Evolutionary conservation across 2,113 vertebrate genomes (phyloP).

Genomic region (Stigmatopora nigra): DNA sequence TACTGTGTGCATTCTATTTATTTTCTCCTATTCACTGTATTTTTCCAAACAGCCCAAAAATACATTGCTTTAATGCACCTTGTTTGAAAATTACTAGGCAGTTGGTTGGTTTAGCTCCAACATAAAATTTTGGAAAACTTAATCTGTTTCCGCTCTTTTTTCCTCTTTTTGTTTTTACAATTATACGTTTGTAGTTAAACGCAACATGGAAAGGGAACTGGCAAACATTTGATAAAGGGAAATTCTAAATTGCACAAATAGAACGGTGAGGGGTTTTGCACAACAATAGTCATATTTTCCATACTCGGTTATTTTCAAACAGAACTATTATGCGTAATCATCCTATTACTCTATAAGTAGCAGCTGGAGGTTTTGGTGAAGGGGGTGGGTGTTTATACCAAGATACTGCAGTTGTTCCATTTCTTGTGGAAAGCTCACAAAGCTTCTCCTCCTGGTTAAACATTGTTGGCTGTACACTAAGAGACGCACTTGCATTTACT

Average conservation of each 20-base stretch:
- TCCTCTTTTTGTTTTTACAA: slow-evolving; percentile 18
- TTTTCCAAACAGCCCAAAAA: slow-evolving; percentile 24
- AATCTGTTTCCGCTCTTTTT: slow-evolving; percentile 8
- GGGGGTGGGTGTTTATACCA: slow-evolving; percentile 67
- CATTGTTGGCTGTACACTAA: slow-evolving; percentile 79
- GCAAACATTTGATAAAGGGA: slow-evolving; percentile 42
- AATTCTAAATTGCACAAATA: slow-evolving; percentile 28
- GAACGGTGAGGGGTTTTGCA: slow-evolving; percentile 26
- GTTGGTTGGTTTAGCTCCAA: slow-evolving; percentile 9
- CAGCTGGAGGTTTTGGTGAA: neutral
- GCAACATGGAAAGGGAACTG: slow-evolving; percentile 29
- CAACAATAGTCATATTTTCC: slow-evolving; percentile 32
- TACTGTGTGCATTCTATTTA: neutral
- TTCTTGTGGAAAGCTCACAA: slow-evolving; percentile 60
- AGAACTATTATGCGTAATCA: neutral
- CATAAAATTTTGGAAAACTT: slow-evolving; percentile 16
- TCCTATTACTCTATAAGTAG: neutral
- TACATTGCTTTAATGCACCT: slow-evolving; percentile 26
- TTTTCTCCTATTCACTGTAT: slow-evolving; percentile 27
- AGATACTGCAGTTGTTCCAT: slow-evolving; percentile 62
- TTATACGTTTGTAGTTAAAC: slow-evolving; percentile 15
- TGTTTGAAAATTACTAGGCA: slow-evolving; percentile 9
- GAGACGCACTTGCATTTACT: slow-evolving; percentile 73
- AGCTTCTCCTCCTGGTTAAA: slow-evolving; percentile 85
- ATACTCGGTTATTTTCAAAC: slow-evolving; percentile 23